Evolutionary conservation across 2,113 vertebrate species (phyloP).

Genomic region (Mola mola): DNA sequence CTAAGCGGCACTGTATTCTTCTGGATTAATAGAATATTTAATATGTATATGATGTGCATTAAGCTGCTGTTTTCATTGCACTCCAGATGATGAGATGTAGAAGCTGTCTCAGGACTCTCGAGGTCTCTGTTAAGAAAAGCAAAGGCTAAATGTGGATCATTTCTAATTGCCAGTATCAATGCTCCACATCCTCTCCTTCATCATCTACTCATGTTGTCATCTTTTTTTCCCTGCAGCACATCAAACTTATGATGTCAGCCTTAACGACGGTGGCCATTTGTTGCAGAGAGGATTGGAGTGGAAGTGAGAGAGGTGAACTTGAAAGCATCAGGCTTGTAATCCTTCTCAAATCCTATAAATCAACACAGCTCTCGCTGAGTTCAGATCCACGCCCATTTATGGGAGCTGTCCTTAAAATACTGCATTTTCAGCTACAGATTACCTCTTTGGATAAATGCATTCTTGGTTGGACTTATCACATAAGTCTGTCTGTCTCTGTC

Average conservation of each 20-base stretch:
- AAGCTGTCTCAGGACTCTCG: slow-evolving; percentile 2
- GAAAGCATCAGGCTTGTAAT: slow-evolving; percentile 7
- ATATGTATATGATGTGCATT: slow-evolving; percentile 49
- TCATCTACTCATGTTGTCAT: not conserved
- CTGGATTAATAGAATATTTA: slow-evolving; percentile 22
- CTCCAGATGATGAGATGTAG: slow-evolving; percentile 34
- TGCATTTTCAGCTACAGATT: too few relatives aligned
- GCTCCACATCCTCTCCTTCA: not conserved
- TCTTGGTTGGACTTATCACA: too few relatives aligned
- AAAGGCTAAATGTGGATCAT: slow-evolving; percentile 2
- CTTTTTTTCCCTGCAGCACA: slow-evolving; percentile 1
- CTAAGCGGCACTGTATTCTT: slow-evolving; percentile 14
- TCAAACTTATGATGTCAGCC: slow-evolving; percentile 13
- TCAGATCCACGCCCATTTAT: too few relatives aligned
- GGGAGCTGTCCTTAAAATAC: too few relatives aligned
- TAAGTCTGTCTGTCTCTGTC: too few relatives aligned
- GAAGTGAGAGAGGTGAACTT: slow-evolving; percentile 10
- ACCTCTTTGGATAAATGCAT: too few relatives aligned
- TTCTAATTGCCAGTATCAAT: slow-evolving; percentile 6
- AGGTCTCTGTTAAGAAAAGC: slow-evolving; percentile 11
- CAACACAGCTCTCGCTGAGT: too few relatives aligned
- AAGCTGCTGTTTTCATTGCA: slow-evolving; percentile 53
- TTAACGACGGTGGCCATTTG: slow-evolving; percentile 18
- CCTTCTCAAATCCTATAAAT: slow-evolving; percentile 13
- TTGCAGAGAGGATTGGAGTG: not conserved